phyloP scores from a whole-genome alignment of 1,140 invertebrate species.

The Heliconius melpomene region DNA sequence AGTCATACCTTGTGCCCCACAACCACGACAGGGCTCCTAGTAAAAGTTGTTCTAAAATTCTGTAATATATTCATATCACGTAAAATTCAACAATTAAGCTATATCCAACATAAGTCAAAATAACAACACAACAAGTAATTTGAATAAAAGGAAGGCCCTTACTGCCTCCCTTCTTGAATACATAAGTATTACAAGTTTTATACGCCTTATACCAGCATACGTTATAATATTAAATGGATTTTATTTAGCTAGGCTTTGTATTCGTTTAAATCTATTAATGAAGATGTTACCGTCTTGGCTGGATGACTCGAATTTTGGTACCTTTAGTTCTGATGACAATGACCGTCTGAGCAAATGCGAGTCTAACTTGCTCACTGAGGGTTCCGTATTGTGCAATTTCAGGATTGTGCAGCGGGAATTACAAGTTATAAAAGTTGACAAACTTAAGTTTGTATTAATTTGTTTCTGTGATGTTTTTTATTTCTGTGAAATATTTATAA shows the following conservation, averaged over 20 bases:
- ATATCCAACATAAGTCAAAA: slow-evolving; percentile 6
- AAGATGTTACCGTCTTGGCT: too few relatives aligned
- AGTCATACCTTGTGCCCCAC: too few relatives aligned
- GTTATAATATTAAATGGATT: neutral
- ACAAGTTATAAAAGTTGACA: too few relatives aligned
- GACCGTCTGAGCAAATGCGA: neutral
- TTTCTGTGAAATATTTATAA: too few relatives aligned
- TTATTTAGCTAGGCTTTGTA: too few relatives aligned
- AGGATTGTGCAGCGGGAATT: too few relatives aligned
- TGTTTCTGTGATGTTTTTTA: too few relatives aligned
- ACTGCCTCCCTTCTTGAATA: neutral
- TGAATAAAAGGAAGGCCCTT: neutral
- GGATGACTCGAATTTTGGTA: neutral
- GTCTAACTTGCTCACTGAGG: too few relatives aligned
- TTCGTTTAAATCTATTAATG: too few relatives aligned
- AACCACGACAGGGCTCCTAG: too few relatives aligned
- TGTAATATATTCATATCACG: neutral
- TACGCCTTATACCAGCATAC: neutral
- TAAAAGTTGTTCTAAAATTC: neutral
- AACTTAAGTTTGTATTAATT: too few relatives aligned
- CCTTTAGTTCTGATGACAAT: neutral
- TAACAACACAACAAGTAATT: slow-evolving; percentile 8
- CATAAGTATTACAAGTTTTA: neutral
- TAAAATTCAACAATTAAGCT: slow-evolving; percentile 15
- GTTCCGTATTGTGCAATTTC: too few relatives aligned